Percentiles rank a stretch among this genome's conserved stretches.
Conservation (phyloP, 2,797 vertebrate species). For the Chrosomus eos region DNA sequence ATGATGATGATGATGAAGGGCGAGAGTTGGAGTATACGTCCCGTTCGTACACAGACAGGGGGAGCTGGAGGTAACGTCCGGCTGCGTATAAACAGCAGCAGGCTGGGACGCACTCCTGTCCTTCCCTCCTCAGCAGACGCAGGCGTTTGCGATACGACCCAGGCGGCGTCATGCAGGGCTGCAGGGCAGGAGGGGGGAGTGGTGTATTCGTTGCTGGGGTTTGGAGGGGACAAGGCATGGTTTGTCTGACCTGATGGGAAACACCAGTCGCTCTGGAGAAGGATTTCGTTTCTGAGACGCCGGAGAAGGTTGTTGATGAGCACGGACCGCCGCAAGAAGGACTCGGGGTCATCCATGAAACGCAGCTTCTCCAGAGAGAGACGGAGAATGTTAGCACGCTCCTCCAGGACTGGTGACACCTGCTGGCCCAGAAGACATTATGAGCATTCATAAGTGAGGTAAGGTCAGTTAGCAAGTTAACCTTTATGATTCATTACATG, state of each 20-base stretch:
- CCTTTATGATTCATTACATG: neutral
- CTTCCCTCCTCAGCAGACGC: slow-evolving; percentile 78
- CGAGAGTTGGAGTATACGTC: slow-evolving; percentile 72
- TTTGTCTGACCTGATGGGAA: slow-evolving; percentile 77
- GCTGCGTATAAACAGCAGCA: slow-evolving; percentile 92
- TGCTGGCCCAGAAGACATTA: slow-evolving; percentile 67
- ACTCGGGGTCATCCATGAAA: slow-evolving; percentile 94
- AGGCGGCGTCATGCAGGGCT: slow-evolving; percentile 68
- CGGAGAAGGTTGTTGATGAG: slow-evolving; percentile 96
- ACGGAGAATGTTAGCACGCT: slow-evolving; percentile 91
- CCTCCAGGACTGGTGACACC: slow-evolving; percentile 89
- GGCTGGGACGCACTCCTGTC: slow-evolving; percentile 83
- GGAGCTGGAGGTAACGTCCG: slow-evolving; percentile 88
- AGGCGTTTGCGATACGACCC: slow-evolving; percentile 89
- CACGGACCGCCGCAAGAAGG: slow-evolving; percentile 92
- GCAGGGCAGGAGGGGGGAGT: slow-evolving; percentile 64
- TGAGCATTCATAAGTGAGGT: neutral
- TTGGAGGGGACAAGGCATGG: slow-evolving; percentile 43
- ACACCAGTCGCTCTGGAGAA: slow-evolving; percentile 95
- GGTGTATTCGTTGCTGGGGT: slow-evolving; percentile 52
- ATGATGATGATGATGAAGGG: slow-evolving; percentile 60
- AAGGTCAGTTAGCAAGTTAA: neutral
- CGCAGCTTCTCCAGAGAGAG: slow-evolving; percentile 96
- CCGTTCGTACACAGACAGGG: slow-evolving; percentile 84
- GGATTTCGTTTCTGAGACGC: slow-evolving; percentile 89